Conservation (phyloP, 2,797 vertebrate genomes). For the Falco berigora region DNA sequence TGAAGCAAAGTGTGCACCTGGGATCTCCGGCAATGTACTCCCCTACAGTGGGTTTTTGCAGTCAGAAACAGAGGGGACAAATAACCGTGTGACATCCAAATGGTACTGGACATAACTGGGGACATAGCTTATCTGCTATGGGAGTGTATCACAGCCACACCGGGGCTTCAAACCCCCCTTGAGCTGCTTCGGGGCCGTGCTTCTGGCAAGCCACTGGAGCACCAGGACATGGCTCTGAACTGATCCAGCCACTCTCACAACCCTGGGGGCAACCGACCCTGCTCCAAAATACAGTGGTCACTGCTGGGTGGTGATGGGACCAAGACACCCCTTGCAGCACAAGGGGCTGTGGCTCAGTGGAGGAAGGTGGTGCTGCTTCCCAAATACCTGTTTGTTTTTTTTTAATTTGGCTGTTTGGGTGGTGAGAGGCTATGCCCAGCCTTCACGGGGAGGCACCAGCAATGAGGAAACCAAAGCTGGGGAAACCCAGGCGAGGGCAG, state of each 20-base stretch:
- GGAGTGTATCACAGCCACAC: not conserved
- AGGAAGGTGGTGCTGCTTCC: not conserved
- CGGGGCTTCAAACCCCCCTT: not conserved
- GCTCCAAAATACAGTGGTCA: not conserved
- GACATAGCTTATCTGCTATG: fast-evolving
- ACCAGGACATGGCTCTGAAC: not conserved
- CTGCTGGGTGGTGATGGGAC: not conserved
- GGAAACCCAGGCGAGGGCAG: not conserved
- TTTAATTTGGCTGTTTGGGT: not conserved
- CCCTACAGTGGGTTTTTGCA: not conserved
- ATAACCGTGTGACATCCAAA: not conserved
- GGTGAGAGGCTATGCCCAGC: not conserved
- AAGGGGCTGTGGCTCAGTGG: not conserved
- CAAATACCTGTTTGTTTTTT: not conserved
- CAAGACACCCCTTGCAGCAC: not conserved
- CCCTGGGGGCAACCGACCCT: not conserved
- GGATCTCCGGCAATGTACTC: not conserved
- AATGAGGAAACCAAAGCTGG: not conserved
- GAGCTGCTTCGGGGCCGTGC: not conserved
- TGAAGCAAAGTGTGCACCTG: not conserved
- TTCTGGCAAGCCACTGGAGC: not conserved
- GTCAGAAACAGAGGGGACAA: not conserved
- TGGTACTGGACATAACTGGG: not conserved
- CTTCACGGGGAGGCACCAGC: not conserved
- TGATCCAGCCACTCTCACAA: not conserved